phyloP scores from a whole-genome alignment of 2,113 vertebrate genomes.

The Bos javanicus region DNA sequence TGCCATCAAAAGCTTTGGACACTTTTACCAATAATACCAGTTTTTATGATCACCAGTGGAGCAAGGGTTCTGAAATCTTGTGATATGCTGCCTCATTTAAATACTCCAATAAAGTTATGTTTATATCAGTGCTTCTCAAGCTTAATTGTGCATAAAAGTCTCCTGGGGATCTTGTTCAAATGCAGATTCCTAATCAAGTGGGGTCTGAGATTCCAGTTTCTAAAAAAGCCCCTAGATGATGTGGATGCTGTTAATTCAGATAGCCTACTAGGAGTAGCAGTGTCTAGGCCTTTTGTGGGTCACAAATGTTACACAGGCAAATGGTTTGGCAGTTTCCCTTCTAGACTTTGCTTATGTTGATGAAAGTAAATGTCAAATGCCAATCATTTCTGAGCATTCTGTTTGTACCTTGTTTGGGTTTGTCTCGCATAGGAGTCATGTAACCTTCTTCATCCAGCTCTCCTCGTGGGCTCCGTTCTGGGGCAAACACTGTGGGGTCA shows the following conservation, averaged over 20 bases:
- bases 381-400: background rate
- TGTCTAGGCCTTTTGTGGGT: background rate
- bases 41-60: background rate
- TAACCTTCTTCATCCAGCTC: slow-evolving; percentile 93
- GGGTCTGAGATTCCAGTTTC: background rate
- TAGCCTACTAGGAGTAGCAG: too few species aligned
- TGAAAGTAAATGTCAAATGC: background rate
- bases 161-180: background rate
- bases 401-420: slow-evolving; percentile 89
- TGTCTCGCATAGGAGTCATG: slow-evolving; percentile 95
- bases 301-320: too few species aligned
- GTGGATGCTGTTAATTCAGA: background rate
- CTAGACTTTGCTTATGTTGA: background rate
- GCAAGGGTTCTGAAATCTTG: background rate
- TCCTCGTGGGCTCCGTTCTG: slow-evolving; percentile 84
- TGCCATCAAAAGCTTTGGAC: background rate
- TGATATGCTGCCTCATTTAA: background rate
- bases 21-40: background rate
- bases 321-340: background rate
- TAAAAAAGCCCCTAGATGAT: background rate
- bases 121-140: background rate
- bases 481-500: slow-evolving; percentile 92
- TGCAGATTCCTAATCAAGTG: background rate
- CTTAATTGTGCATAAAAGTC: background rate
- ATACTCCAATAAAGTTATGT: background rate